phyloP scores from a whole-genome alignment of 2,888 invertebrate species.

The Limnephilus rhombicus region DNA sequence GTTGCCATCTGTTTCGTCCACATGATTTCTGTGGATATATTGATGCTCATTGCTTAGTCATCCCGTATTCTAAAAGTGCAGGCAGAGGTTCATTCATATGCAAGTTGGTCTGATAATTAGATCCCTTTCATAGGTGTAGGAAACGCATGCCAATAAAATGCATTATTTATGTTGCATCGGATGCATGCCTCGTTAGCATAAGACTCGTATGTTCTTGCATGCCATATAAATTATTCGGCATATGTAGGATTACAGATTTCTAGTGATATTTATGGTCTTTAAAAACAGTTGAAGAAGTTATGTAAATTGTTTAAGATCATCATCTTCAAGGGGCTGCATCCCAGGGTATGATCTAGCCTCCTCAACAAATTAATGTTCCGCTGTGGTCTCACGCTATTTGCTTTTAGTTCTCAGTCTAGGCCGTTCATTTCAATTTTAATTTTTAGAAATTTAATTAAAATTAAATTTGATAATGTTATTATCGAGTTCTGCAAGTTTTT shows the following conservation, averaged over 20 bases:
- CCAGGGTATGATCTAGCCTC: no score
- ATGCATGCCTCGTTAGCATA: background rate
- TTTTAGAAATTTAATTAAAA: no score
- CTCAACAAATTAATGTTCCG: no score
- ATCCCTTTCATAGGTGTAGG: constrained; percentile 28
- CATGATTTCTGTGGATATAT: background rate
- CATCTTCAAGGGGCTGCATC: no score
- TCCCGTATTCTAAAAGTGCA: background rate
- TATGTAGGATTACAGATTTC: background rate
- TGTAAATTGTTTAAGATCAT: no score
- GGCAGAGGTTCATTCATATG: background rate
- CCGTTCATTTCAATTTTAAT: no score
- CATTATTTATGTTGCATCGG: constrained; percentile 9
- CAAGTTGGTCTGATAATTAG: constrained; percentile 2
- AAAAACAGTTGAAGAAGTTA: background rate
- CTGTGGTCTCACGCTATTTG: no score
- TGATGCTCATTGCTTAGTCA: background rate
- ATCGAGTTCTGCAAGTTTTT: no score
- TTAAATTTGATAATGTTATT: no score
- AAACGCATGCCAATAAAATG: constrained; percentile 8
- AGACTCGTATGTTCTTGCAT: background rate
- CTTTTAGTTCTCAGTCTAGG: no score
- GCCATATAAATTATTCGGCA: background rate
- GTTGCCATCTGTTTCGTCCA: background rate
- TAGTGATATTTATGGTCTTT: background rate